Evolutionary conservation across 2,797 vertebrate genomes (phyloP), one percentile per base, ranked within the genome.

Genomic region (Loris lydekkerianus): DNA sequence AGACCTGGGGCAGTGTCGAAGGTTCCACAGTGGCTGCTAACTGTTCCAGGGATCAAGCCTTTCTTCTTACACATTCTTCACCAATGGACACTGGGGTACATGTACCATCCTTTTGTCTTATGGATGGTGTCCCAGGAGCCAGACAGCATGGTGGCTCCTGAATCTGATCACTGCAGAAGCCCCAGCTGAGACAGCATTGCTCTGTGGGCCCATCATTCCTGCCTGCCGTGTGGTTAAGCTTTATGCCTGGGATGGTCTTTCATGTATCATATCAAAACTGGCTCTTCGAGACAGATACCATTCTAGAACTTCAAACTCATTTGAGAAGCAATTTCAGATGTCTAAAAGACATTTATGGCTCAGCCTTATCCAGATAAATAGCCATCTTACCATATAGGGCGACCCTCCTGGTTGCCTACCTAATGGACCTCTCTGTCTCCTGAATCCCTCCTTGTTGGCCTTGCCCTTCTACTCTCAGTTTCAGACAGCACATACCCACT

Each of bases 151-250:
- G 40, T 4, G 1, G 25, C 43, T 67, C 65, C 67, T 20, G 29
- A 46, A 0, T 0, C 15, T 69, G 0, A 0, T 34, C 25, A 7
- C 18, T 7, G 1, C 27, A 70, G 17, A 11, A 31, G 31, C 5
- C 46, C 37, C 17, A 53, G 10, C 60, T 9, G 7, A 25, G 9
- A 0, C 14, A 37, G 11, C 49, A 2, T 91, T 6, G 13, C 53
- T 67, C 17, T 60, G 10, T 69, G 90, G 37, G 10, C 7, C 76
- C 65, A 43, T 37, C 17, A 4, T 34, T 37, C 40, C 25, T 7
- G 37, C 86, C 34, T 49, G 63, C 14, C 0, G 0, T 3, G 1
- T n/a, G 86, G n/a, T n/a, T 67, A 46, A 73, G 17, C 37, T 69
- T 29, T 69, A 0, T 76, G 43, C 60, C 80, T 86, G 27, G n/a